phyloP scores from a whole-genome alignment of 1,140 invertebrate species.

The Drosophila suzukii region DNA sequence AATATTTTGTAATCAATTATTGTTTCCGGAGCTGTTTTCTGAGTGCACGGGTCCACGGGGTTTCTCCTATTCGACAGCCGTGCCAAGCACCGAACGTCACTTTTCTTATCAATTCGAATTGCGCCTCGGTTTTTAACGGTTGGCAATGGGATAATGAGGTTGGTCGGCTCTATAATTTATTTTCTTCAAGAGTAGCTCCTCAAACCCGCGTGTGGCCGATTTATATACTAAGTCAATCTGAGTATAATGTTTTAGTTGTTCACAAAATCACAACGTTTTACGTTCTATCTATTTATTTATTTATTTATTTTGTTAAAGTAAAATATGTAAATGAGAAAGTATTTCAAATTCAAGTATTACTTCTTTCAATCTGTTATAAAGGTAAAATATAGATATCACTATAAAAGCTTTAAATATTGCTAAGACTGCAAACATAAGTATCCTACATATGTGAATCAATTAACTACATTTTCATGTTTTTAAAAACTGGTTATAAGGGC shows the following conservation, averaged over 20 bases:
- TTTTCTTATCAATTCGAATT: slow-evolving; percentile 57
- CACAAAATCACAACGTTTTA: slow-evolving; percentile 19
- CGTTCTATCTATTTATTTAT: background rate
- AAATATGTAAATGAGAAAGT: background rate
- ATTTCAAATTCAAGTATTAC: background rate
- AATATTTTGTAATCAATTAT: background rate
- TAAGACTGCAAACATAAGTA: no score
- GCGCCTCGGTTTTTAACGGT: slow-evolving; percentile 25
- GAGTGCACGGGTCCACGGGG: background rate
- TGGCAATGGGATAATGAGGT: slow-evolving; percentile 35
- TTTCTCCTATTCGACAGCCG: slow-evolving; percentile 28
- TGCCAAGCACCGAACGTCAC: slow-evolving; percentile 65
- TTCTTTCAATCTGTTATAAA: background rate
- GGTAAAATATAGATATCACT: no score
- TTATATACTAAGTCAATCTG: slow-evolving; percentile 56
- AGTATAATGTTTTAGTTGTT: slow-evolving; percentile 30
- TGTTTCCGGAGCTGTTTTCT: background rate
- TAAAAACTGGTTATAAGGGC: background rate
- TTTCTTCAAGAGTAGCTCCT: slow-evolving; percentile 7
- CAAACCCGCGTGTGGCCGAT: slow-evolving; percentile 41
- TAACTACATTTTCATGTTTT: background rate
- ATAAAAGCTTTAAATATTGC: no score
- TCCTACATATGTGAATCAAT: background rate
- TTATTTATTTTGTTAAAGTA: no score
- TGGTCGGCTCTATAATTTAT: slow-evolving; percentile 6